Base-by-base conservation (phyloP, 2,888 invertebrate species). In the Pegoplata infirma region DNA sequence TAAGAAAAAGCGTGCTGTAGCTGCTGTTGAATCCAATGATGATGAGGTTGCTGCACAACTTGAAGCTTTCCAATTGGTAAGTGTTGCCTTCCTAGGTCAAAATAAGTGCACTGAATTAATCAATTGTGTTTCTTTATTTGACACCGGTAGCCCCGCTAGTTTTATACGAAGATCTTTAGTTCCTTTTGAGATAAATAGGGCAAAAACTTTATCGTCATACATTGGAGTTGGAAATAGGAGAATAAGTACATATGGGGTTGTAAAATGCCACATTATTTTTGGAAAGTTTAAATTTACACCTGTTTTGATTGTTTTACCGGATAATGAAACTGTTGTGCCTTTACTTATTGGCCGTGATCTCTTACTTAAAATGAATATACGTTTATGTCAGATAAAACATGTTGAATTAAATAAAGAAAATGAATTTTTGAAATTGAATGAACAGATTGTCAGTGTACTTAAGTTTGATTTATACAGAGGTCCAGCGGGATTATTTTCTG, bases 101-200 rank as follows among this genome's bases (percentile, higher is more conserved):
- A 63, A 63, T 63, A 49, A 63, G 49, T 7, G 49, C 63, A 63
- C 63, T 32, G 32, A 17, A 3, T 16, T 63, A 32, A 49, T 21
- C 5, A 5, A 63, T 19, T 12, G 21, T 63, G 1, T 14, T 63
- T 63, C 63, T 49, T 14, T 63, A 4, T 63, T 63, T 3, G 63
- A 63, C n/a, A 46, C 59, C 5, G 44, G 59, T 16, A 59, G 44
- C 46, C 46, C 44, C 2, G 17, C n/a, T 44, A 59, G 46, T 46
- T 59, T 14, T 16, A 46, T 59, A 28, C 8, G 12, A 25, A 46
- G 10, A 14, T 46, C 44, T 5, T 14, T 25, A 59, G 12, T 46
- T 25, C 59, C 46, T 23, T 23, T 23, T 23, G 23, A 23, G 23
- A 23, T 23, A 23, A 23, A 23, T 23, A 23, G 6, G 6, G 3